Evolutionary conservation across 2,888 invertebrate species (phyloP).

Genomic region (Macrophya annulata): DNA sequence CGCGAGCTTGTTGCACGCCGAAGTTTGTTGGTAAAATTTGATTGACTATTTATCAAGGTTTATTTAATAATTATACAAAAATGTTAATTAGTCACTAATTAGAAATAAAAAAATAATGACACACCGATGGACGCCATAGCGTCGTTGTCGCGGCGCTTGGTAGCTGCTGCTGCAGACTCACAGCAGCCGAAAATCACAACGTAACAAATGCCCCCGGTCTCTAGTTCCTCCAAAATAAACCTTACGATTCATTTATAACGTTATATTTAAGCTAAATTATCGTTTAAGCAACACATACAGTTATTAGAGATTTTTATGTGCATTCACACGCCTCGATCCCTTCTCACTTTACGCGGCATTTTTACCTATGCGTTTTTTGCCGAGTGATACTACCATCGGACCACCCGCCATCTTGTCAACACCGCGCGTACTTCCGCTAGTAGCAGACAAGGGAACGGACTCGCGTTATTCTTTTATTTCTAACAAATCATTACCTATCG

Average conservation of each 20-base stretch:
- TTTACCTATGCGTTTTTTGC: slow-evolving; percentile 68
- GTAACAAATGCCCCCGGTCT: slow-evolving; percentile 49
- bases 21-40: background rate
- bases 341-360: slow-evolving; percentile 73
- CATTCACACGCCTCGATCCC: slow-evolving; percentile 68
- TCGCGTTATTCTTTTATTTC: slow-evolving; percentile 17
- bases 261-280: background rate
- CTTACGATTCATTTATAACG: slow-evolving; percentile 39
- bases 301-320: slow-evolving; percentile 57
- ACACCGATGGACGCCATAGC: slow-evolving; percentile 76
- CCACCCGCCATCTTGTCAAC: slow-evolving; percentile 73
- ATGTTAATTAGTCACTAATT: slow-evolving; percentile 70
- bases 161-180: slow-evolving; percentile 50
- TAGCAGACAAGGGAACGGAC: slow-evolving; percentile 60
- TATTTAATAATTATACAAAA: slow-evolving; percentile 14
- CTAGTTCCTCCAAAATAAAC: background rate
- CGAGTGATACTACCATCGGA: slow-evolving; percentile 69
- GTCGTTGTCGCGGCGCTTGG: slow-evolving; percentile 71
- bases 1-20: background rate
- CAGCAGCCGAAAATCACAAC: slow-evolving; percentile 54
- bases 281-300: background rate
- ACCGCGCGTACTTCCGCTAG: slow-evolving; percentile 62
- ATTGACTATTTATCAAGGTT: background rate
- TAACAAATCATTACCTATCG: background rate
- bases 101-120: slow-evolving; percentile 66